A percentile compares a stretch with the other conserved stretches of the same genome.
These are phyloP conservation scores for Dasysyrphus albostriatus DNA, from an alignment of 2,888 invertebrate species.

Conservation along the genomic window DNA sequence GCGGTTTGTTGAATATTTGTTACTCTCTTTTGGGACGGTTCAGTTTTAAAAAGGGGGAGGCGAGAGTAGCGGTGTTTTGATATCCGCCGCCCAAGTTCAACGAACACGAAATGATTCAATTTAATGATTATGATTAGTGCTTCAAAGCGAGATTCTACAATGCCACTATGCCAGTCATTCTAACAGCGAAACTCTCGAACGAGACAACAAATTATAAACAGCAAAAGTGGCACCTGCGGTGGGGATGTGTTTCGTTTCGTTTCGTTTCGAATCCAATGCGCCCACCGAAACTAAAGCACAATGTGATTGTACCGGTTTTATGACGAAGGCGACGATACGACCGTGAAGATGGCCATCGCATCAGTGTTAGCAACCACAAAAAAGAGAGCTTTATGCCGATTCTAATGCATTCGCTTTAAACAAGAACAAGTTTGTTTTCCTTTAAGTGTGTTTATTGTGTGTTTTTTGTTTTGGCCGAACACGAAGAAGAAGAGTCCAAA, in stretches of 20 bases:
- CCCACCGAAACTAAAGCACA: conserved; percentile 24
- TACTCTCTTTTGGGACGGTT: background rate
- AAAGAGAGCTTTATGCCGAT: conserved; percentile 58
- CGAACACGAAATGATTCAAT: conserved; percentile 66
- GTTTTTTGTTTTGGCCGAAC: conserved; percentile 1
- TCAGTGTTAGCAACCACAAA: conserved; percentile 33
- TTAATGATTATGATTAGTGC: conserved; percentile 64
- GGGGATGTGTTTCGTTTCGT: conserved; percentile 29
- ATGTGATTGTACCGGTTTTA: conserved; percentile 55
- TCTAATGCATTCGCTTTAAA: conserved; percentile 66
- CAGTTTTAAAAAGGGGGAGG: background rate
- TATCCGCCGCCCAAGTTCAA: conserved; percentile 56
- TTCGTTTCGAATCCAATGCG: conserved; percentile 17
- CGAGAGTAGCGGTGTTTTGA: background rate
- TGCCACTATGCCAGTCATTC: background rate
- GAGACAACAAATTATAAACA: conserved; percentile 42
- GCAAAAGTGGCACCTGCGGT: conserved; percentile 58
- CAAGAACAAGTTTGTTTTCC: conserved; percentile 62
- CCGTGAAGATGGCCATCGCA: conserved; percentile 45
- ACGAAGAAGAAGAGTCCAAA: conserved; percentile 18
- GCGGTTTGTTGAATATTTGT: conserved; percentile 44
- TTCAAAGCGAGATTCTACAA: conserved; percentile 26
- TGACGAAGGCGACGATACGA: conserved; percentile 17
- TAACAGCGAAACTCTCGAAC: conserved; percentile 9
- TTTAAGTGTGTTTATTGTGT: conserved; percentile 33